Evolutionary conservation across 2,888 invertebrate genomes (phyloP).

Genomic region (Eupithecia subumbrata): DNA sequence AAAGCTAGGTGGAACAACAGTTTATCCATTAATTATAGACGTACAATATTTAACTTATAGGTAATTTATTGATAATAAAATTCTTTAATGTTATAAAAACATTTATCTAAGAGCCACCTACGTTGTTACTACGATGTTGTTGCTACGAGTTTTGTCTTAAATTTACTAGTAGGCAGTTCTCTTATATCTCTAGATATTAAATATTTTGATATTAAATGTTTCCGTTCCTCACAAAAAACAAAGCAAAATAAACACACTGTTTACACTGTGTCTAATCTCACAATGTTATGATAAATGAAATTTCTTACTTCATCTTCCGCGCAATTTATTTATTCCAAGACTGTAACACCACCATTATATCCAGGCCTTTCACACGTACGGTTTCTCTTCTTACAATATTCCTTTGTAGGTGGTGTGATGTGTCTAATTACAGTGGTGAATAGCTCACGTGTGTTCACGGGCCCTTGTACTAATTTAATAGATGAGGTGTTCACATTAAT

Average conservation of each 20-base stretch:
- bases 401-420: slow-evolving; percentile 41
- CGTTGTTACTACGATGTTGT: too few species aligned
- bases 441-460: slow-evolving; percentile 71
- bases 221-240: not conserved
- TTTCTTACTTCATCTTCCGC: slow-evolving; percentile 77
- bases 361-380: slow-evolving; percentile 49
- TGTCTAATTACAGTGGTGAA: slow-evolving; percentile 62
- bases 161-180: too few species aligned
- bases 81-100: too few species aligned
- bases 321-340: slow-evolving; percentile 80
- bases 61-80: too few species aligned
- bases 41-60: too few species aligned
- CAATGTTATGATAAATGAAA: slow-evolving; percentile 78
- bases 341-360: slow-evolving; percentile 57
- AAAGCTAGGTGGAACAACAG: too few species aligned
- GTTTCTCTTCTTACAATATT: slow-evolving; percentile 31
- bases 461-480: slow-evolving; percentile 82
- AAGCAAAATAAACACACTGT: slow-evolving; percentile 5
- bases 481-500: slow-evolving; percentile 83
- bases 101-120: too few species aligned
- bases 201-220: not conserved
- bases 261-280: slow-evolving; percentile 52
- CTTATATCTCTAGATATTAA: too few species aligned
- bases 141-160: too few species aligned
- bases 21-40: too few species aligned